phyloP scores from a whole-genome alignment of 2,113 vertebrate genomes.

The Salminus brasiliensis region DNA sequence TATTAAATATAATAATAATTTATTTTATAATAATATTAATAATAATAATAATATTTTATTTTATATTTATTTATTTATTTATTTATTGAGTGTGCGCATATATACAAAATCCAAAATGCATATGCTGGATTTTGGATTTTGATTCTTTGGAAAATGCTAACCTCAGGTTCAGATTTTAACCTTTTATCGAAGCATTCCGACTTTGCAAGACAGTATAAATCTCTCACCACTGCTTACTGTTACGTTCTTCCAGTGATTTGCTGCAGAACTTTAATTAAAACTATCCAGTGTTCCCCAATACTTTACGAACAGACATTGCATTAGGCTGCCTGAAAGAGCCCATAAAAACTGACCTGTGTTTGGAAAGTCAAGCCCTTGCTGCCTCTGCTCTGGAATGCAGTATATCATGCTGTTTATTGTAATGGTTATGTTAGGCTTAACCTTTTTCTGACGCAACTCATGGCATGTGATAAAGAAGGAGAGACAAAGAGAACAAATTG shows the following conservation, averaged over 20 bases:
- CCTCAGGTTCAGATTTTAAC: constrained; percentile 26
- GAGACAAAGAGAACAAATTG: constrained; percentile 4
- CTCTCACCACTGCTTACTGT: background rate
- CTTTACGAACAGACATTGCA: constrained; percentile 20
- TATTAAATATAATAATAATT: too few relatives aligned
- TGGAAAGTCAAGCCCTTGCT: constrained; percentile 7
- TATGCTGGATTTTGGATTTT: too few relatives aligned
- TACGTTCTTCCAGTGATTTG: constrained; percentile 45
- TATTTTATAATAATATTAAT: too few relatives aligned
- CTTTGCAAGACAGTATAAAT: constrained; percentile 16
- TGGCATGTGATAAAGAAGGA: background rate
- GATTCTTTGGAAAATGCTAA: background rate
- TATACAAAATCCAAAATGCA: too few relatives aligned
- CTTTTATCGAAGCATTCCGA: constrained; percentile 31
- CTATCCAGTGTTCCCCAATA: constrained; percentile 41
- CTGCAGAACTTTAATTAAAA: constrained; percentile 49
- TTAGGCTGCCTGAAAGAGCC: constrained; percentile 23
- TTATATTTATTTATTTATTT: too few relatives aligned
- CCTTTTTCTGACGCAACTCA: constrained; percentile 40
- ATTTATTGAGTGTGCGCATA: too few relatives aligned
- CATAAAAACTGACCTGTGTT: constrained; percentile 24
- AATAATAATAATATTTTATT: too few relatives aligned
- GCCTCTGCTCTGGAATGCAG: constrained; percentile 43
- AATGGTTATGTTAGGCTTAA: constrained; percentile 49
- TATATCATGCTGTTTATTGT: constrained; percentile 50